These are phyloP conservation scores for Folsomia candida DNA, from an alignment of 2,888 invertebrate genomes.

Conservation along the genomic window DNA sequence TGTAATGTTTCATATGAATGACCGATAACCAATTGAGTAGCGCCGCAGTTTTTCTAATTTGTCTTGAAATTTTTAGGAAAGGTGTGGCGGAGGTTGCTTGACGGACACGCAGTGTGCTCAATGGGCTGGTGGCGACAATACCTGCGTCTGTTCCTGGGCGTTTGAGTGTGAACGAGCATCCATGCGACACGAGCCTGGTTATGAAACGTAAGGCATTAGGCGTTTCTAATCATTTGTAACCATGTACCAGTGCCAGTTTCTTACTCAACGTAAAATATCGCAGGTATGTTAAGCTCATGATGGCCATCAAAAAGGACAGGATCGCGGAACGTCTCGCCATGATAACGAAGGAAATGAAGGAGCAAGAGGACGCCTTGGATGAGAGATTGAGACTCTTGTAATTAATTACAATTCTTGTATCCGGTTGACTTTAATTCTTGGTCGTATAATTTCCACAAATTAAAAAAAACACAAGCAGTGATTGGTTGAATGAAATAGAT, in stretches of 20 bases:
- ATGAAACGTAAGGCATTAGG: neutral
- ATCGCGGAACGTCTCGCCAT: neutral
- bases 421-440: too few species aligned
- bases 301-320: slow-evolving; percentile 8
- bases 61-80: slow-evolving; percentile 5
- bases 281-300: neutral
- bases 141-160: neutral
- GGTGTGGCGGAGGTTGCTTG: neutral
- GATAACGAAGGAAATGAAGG: neutral
- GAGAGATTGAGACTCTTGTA: too few species aligned
- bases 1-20: slow-evolving; percentile 9
- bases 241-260: neutral
- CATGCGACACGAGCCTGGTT: neutral
- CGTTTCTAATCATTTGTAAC: too few species aligned
- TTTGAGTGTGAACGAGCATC: neutral
- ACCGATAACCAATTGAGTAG: neutral
- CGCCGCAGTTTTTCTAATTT: too few species aligned
- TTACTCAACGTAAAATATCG: neutral
- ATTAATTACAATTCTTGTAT: too few species aligned
- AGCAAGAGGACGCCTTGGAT: neutral
- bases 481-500: too few species aligned
- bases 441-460: too few species aligned
- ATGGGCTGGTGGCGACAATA: neutral
- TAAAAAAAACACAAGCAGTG: too few species aligned
- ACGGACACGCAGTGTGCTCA: neutral